Conservation (phyloP, 1,140 invertebrate genomes). For the Dendrolimus kikuchii region DNA sequence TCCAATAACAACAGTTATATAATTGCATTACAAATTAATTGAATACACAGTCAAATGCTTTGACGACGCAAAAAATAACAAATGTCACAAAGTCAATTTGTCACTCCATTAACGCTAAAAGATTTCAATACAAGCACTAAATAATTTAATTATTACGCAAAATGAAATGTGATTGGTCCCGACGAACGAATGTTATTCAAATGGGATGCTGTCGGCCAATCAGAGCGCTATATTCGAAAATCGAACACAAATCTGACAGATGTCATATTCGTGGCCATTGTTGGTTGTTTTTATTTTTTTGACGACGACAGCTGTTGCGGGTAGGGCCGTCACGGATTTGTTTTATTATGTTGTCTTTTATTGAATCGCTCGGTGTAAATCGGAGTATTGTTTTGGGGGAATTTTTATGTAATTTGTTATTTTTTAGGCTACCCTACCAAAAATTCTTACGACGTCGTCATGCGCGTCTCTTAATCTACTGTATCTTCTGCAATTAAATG, state of each 20-base stretch:
- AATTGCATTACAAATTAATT: not conserved
- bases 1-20: not conserved
- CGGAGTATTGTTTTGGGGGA: too few species aligned
- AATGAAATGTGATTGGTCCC: too few species aligned
- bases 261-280: constrained; percentile 43
- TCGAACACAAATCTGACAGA: constrained; percentile 37
- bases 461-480: too few species aligned
- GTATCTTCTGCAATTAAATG: too few species aligned
- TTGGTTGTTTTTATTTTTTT: constrained; percentile 27
- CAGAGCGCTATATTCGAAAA: constrained; percentile 11
- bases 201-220: constrained; percentile 29
- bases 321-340: constrained; percentile 12
- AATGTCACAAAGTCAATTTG: constrained; percentile 32
- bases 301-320: constrained; percentile 39
- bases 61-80: not conserved
- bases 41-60: not conserved
- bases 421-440: too few species aligned
- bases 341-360: constrained; percentile 23
- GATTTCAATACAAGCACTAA: constrained; percentile 18
- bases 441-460: too few species aligned
- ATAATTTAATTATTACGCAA: constrained; percentile 33
- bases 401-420: too few species aligned
- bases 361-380: constrained; percentile 16
- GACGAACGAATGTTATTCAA: constrained; percentile 28
- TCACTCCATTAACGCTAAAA: constrained; percentile 39